Conservation (phyloP, 2,113 vertebrate genomes). For the Tricholaema leucomelas region DNA sequence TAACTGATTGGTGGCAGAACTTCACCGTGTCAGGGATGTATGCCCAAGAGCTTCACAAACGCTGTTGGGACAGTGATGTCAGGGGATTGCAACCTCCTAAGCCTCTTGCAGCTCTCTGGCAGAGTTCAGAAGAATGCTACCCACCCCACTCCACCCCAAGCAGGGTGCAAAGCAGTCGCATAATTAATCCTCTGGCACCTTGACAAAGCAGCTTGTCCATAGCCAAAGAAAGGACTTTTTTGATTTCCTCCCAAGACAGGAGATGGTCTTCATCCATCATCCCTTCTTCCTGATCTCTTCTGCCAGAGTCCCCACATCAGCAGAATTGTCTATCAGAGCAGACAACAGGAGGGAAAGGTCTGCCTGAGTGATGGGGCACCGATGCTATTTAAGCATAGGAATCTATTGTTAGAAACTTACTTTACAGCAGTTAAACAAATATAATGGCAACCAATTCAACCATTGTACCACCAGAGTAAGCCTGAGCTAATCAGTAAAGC, state of each 20-base stretch:
- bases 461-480: conserved; percentile 70
- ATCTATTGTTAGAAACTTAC: conserved; percentile 80
- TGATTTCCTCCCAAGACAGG: conserved; percentile 87
- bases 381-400: conserved; percentile 76
- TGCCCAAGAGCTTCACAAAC: conserved; percentile 35
- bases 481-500: conserved; percentile 73
- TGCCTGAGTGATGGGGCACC: conserved; percentile 76
- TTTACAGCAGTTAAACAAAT: conserved; percentile 86
- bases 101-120: conserved; percentile 68
- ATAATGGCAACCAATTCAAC: conserved; percentile 79
- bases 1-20: conserved; percentile 49
- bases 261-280: conserved; percentile 92
- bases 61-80: conserved; percentile 37
- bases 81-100: conserved; percentile 63
- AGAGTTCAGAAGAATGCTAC: conserved; percentile 70
- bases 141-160: conserved; percentile 59
- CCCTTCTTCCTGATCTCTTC: conserved; percentile 89
- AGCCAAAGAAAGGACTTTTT: conserved; percentile 81
- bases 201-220: conserved; percentile 88
- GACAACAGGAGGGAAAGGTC: conserved; percentile 77
- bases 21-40: conserved; percentile 22
- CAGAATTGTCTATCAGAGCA: conserved; percentile 77
- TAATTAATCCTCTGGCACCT: conserved; percentile 85
- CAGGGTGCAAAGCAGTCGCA: conserved; percentile 48
- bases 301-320: conserved; percentile 80